phyloP scores from a whole-genome alignment of 2,113 vertebrate genomes.

The Nycticryphes semicollaris region DNA sequence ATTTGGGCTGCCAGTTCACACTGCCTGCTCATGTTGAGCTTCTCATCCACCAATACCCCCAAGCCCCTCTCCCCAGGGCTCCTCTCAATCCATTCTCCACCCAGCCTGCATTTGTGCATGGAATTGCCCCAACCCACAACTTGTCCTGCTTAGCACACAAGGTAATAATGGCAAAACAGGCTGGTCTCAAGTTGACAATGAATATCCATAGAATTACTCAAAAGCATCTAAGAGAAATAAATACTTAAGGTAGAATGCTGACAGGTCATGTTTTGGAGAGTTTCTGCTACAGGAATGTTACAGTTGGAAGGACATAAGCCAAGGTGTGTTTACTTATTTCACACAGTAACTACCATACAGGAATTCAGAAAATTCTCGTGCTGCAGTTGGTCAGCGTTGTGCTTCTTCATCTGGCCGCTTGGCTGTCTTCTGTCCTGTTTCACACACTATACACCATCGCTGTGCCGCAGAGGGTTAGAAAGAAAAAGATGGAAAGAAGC shows the following conservation, averaged over 20 bases:
- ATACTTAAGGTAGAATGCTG: background rate
- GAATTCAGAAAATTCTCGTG: background rate
- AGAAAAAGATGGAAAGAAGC: background rate
- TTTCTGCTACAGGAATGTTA: background rate
- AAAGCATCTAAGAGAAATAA: background rate
- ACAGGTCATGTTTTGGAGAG: background rate
- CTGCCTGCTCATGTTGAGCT: background rate
- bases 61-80: background rate
- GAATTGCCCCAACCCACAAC: background rate
- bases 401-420: background rate
- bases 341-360: background rate
- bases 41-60: background rate
- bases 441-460: accelerated
- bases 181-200: background rate
- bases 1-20: background rate
- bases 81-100: background rate
- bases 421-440: background rate
- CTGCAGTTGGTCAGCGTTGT: background rate
- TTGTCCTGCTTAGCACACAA: background rate
- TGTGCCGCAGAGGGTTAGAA: background rate
- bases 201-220: background rate
- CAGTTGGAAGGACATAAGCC: background rate
- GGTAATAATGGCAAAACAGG: background rate
- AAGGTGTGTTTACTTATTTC: background rate
- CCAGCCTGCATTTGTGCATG: background rate